These are phyloP conservation scores for Misgurnus anguillicaudatus DNA, from an alignment of 2,113 vertebrate genomes.

Conservation along the genomic window DNA sequence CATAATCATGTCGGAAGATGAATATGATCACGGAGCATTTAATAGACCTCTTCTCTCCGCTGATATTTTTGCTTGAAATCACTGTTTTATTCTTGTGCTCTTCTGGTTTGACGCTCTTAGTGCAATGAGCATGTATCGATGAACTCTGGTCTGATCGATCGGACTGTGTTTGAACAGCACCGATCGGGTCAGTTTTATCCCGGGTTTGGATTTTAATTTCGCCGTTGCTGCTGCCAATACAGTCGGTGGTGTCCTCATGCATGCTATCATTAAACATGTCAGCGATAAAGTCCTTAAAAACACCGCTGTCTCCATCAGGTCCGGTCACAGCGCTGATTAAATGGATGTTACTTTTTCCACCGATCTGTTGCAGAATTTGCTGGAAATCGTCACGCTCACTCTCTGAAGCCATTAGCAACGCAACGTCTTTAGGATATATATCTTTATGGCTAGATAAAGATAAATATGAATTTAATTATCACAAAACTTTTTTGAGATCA, in stretches of 20 bases:
- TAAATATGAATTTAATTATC: not conserved
- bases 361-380: slow-evolving; percentile 62
- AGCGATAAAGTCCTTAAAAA: slow-evolving; percentile 67
- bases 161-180: not conserved
- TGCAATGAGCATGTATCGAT: not conserved
- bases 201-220: not conserved
- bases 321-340: slow-evolving; percentile 63
- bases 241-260: not conserved
- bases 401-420: slow-evolving; percentile 31
- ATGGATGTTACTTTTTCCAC: slow-evolving; percentile 70
- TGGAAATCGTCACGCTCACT: slow-evolving; percentile 62
- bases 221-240: slow-evolving; percentile 14
- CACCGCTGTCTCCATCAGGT: slow-evolving; percentile 46
- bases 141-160: not conserved
- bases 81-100: slow-evolving; percentile 29
- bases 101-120: not conserved
- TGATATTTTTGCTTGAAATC: slow-evolving; percentile 15
- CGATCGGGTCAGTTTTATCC: not conserved
- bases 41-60: slow-evolving; percentile 62
- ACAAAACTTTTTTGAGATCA: not conserved
- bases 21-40: slow-evolving; percentile 69
- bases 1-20: slow-evolving; percentile 70
- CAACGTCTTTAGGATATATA: not conserved
- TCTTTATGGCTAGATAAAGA: not conserved
- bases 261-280: slow-evolving; percentile 64